Evolutionary conservation across 2,113 vertebrate species (phyloP), one percentile per base, ranked within the genome.

Genomic region (Thamnaconus septentrionalis): DNA sequence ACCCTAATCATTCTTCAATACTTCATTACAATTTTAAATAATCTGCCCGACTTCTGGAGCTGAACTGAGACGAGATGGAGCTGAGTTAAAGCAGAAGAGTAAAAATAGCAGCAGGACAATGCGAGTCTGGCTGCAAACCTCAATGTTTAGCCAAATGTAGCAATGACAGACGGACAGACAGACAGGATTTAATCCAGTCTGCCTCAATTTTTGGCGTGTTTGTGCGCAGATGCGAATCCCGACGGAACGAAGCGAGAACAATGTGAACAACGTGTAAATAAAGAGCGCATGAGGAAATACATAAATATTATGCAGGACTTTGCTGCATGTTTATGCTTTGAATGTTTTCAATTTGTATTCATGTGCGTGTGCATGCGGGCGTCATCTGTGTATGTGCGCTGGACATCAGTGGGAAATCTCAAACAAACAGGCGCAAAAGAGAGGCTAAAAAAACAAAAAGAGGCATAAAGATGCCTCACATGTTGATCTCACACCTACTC

Each of bases 301-400:
- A 57, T 82, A 82, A 85, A 87, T 82, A 85, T 83, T 85, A 76
- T 83, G 84, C 67, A 81, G 75, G 84, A 80, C 76, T 75, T 59
- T 72, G 69, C 74, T 85, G 77, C 73, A 84, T 82, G 82, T 87
- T 86, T 88, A 84, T 51, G 46, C 56, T 58, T 79, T 31, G 18
- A 31, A 31, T 31, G 18, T 31, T 31, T 31, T 76, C 59, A 58
- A 71, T 62, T 60, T 72, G 47, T 81, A 73, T 75, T 8, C 63
- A 56, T 51, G 40, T 56, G 12, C 71, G 41, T 64, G 42, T 57
- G 51, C 58, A 53, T 49, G 69, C 43, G 49, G 66, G 57, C 7
- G 44, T 31, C 18, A 1, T 55, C 41, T 31, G 61, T 39, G 9
- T 44, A 44, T 55, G 42, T 59, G 48, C 41, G 31, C 42, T 6